A percentile compares a stretch with the other conserved stretches of the same genome.
Evolutionary conservation across 2,797 vertebrate species (phyloP).

Genomic region (Eulemur rubriventer): DNA sequence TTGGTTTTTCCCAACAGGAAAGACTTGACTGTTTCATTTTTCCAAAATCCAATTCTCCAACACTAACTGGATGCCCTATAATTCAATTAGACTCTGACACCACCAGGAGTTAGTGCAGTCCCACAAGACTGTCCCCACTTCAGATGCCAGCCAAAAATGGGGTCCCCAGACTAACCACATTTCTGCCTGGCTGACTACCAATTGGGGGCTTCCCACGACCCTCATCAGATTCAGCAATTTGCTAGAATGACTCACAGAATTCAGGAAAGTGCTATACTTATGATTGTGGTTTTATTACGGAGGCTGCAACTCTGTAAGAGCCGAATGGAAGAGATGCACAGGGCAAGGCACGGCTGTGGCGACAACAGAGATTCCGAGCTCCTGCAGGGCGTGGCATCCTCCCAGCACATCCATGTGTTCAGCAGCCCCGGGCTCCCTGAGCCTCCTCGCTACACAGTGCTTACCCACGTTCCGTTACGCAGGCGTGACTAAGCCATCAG

Average conservation of each 20-base stretch:
- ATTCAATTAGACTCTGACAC: background rate
- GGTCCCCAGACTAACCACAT: background rate
- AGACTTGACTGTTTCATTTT: background rate
- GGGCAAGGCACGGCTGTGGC: background rate
- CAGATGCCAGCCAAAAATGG: background rate
- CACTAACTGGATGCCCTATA: background rate
- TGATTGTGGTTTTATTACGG: background rate
- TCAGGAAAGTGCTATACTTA: background rate
- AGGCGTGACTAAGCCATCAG: background rate
- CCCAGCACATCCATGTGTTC: background rate
- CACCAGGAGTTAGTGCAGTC: background rate
- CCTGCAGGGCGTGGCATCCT: background rate
- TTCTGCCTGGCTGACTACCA: background rate
- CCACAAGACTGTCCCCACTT: background rate
- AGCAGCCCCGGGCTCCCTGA: background rate
- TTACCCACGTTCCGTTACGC: background rate
- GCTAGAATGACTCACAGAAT: background rate
- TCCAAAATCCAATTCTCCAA: background rate
- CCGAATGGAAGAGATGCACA: background rate
- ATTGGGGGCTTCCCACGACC: background rate
- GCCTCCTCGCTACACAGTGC: background rate
- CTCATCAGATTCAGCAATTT: background rate
- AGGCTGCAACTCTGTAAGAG: background rate
- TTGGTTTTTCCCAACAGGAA: background rate
- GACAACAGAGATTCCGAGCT: too few species aligned